A percentile compares a stretch with the other conserved stretches of the same genome.
phyloP scores from a whole-genome alignment of 1,140 invertebrate genomes.

The Atopsyche davidsoni region DNA sequence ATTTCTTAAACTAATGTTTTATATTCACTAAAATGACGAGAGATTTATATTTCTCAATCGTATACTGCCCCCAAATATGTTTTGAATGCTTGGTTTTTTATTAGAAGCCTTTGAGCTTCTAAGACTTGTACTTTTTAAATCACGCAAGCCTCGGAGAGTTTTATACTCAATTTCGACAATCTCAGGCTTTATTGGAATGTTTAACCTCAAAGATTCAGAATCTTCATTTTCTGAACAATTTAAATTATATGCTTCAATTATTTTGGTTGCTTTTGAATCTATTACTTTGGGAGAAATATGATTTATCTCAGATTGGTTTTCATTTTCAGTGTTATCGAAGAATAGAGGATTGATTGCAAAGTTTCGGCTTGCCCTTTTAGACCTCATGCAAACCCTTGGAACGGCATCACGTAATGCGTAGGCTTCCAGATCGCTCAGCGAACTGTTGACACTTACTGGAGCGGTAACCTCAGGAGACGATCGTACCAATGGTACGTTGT shows the following conservation, averaged over 20 bases:
- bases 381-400: conserved; percentile 52
- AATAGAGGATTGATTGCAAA: conserved; percentile 62
- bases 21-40: not conserved
- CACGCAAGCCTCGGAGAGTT: conserved; percentile 42
- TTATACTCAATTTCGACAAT: conserved; percentile 45
- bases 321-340: conserved; percentile 35
- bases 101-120: conserved; percentile 9
- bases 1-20: not conserved
- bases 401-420: conserved; percentile 53
- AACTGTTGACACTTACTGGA: conserved; percentile 54
- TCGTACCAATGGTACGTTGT: conserved; percentile 38
- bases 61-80: conserved; percentile 25
- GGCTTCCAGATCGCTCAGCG: conserved; percentile 53
- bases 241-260: too few relatives aligned
- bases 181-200: conserved; percentile 44
- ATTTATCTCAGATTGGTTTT: conserved; percentile 1
- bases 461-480: conserved; percentile 35
- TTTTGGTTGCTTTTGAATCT: not conserved
- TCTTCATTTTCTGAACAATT: conserved; percentile 32
- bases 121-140: conserved; percentile 18
- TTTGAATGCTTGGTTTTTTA: conserved; percentile 12
- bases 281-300: not conserved
- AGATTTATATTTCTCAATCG: conserved; percentile 11
- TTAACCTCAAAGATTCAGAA: conserved; percentile 41
- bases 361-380: conserved; percentile 54